Conservation (phyloP, 1,140 invertebrate species). For the Halotydeus destructor region DNA sequence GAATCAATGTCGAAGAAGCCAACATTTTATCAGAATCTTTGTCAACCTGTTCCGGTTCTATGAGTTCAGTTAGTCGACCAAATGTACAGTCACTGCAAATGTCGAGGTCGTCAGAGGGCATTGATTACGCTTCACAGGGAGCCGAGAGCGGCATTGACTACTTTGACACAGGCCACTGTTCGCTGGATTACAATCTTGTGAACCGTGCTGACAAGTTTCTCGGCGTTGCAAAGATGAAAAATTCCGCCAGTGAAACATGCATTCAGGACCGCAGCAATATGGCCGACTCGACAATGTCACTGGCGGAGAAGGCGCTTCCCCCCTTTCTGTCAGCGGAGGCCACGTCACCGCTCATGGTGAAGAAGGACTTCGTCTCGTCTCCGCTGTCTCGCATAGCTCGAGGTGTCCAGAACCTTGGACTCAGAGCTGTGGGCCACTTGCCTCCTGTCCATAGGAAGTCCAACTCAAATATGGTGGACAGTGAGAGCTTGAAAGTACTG, state of each 20-base stretch:
- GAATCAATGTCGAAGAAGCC: background rate
- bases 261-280: constrained; percentile 24
- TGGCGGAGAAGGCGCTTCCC: constrained; percentile 17
- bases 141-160: background rate
- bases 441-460: too few species aligned
- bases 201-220: background rate
- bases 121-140: background rate
- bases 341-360: constrained; percentile 15
- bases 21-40: background rate
- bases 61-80: background rate
- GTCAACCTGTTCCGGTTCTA: background rate
- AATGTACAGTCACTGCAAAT: background rate
- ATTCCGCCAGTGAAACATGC: constrained; percentile 54
- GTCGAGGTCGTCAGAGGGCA: constrained; percentile 1
- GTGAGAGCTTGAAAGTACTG: too few species aligned
- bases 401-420: constrained; percentile 51
- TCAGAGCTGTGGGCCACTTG: too few species aligned
- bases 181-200: background rate
- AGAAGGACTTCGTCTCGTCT: constrained; percentile 19
- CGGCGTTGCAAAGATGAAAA: constrained; percentile 37
- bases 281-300: constrained; percentile 4
- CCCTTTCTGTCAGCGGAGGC: constrained; percentile 14
- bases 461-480: too few species aligned
- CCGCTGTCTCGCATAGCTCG: constrained; percentile 19
- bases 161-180: background rate